Base-by-base conservation (phyloP, 1,140 invertebrate species). In the Drosophila ironensis region DNA sequence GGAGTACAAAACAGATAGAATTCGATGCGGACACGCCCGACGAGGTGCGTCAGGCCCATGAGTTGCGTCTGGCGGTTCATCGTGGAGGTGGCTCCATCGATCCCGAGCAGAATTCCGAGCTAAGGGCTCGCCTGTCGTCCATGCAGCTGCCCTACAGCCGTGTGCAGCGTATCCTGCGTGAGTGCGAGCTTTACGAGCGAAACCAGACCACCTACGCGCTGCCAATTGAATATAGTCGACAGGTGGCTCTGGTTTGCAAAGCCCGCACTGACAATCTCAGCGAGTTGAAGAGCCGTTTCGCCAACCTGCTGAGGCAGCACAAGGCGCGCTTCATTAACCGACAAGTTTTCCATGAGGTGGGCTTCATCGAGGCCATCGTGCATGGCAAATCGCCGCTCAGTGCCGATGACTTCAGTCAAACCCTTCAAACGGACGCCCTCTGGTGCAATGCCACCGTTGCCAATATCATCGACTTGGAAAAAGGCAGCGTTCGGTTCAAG, bases 31-130 rank as follows among this genome's bases (percentile, higher is more conserved):
- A 46, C 4, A 40, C 40, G 3, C 25, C 57, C 17, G 28, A 41
- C 7, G 47, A 70, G 24, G 16, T 47, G 22, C 48, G 33, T n/a
- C 9, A 59, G 42, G 67, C 67, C 1, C 44, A 77, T 19, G 38
- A 67, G 6, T 42, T 77, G 12, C 52, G 72, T 7, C 17, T 72
- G 22, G 73, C 73, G 6, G 67, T 76, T n/a, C 69, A 72, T 41
- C 59, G 68, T 5, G 73, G 73, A 1, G 59, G 69, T 0, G 69
- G 69, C 2, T 72, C 69, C 1, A 56, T 54, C 3, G 45, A 72
- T 64, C 57, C 68, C 9, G 57, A 57, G 6, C 22, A 48, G 30
- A 72, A 72, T 24, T 42, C 11, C 6, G 22, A 37, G 33, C 50
- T 72, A 5, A 19, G 50, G 4, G 35, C 35, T n/a, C 33, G 30